Conservation (phyloP, 2,888 invertebrate genomes). For the Ophion slaviceki region DNA sequence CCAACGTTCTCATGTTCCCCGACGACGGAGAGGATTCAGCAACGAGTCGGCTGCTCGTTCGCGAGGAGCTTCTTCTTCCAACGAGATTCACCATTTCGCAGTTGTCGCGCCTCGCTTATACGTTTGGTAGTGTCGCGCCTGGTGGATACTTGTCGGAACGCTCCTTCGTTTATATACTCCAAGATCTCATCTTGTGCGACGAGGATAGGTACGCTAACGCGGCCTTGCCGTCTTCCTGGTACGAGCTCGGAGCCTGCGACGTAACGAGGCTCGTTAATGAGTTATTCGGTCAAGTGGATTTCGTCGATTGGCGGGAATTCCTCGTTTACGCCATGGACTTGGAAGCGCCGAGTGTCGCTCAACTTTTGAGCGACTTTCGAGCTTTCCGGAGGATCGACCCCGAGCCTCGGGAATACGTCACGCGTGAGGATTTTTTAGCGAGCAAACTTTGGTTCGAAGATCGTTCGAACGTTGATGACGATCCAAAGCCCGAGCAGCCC, state of each 20-base stretch:
- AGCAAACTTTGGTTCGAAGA: constrained; percentile 55
- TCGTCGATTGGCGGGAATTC: constrained; percentile 88
- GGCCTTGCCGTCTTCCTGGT: constrained; percentile 82
- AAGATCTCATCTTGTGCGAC: constrained; percentile 85
- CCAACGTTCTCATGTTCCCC: constrained; percentile 82
- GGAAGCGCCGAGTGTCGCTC: constrained; percentile 85
- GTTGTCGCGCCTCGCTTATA: constrained; percentile 76
- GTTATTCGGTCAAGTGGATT: constrained; percentile 85
- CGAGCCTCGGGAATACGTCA: constrained; percentile 77
- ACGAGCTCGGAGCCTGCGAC: constrained; percentile 82
- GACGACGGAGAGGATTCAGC: constrained; percentile 49
- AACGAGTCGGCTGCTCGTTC: constrained; percentile 40
- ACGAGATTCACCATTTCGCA: constrained; percentile 74
- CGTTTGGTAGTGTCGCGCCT: constrained; percentile 81
- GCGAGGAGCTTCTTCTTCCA: constrained; percentile 62
- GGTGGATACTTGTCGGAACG: constrained; percentile 83
- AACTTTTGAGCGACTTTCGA: constrained; percentile 85
- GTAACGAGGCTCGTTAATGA: constrained; percentile 83
- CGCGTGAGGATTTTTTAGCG: constrained; percentile 75
- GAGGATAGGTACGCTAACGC: constrained; percentile 83
- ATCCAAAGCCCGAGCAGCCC: constrained; percentile 52
- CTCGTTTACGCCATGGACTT: constrained; percentile 86
- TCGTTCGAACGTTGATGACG: background rate
- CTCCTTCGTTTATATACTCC: constrained; percentile 84
- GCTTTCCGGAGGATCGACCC: constrained; percentile 84